phyloP scores from a whole-genome alignment of 2,797 vertebrate genomes.

The Enteromius thamalakanensis region DNA sequence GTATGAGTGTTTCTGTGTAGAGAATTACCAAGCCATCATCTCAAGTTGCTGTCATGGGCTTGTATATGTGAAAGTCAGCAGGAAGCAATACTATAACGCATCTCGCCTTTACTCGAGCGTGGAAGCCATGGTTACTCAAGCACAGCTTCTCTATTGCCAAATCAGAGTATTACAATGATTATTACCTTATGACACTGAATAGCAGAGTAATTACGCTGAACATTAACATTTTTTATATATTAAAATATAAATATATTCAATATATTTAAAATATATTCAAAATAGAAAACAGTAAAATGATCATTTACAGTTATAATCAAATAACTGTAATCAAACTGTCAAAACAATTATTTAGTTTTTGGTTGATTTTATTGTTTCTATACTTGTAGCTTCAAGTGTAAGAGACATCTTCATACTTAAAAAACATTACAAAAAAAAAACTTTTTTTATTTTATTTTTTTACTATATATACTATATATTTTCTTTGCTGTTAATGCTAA shows the following conservation, averaged over 20 bases:
- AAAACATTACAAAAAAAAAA: background rate
- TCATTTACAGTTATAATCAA: too few species aligned
- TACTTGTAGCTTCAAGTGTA: too few species aligned
- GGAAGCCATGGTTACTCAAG: constrained; percentile 30
- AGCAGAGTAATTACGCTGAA: background rate
- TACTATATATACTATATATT: too few species aligned
- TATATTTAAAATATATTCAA: background rate
- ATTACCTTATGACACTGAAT: background rate
- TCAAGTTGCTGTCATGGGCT: constrained; percentile 35
- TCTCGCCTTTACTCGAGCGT: constrained; percentile 31
- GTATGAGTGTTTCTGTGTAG: constrained; percentile 27
- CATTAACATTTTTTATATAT: too few species aligned
- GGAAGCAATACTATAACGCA: constrained; percentile 28
- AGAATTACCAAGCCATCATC: constrained; percentile 41
- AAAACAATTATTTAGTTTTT: too few species aligned
- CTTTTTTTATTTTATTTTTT: too few species aligned
- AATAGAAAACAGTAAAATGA: background rate
- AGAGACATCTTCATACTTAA: too few species aligned
- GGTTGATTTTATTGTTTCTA: too few species aligned
- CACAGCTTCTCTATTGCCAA: constrained; percentile 21
- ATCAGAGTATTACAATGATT: background rate
- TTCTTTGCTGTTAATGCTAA: background rate
- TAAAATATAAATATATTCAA: background rate
- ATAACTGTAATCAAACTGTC: too few species aligned
- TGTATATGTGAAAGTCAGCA: constrained; percentile 34